Evolutionary conservation across 2,113 vertebrate species (phyloP), one percentile per base, ranked within the genome.

Genomic region (Prionailurus viverrinus): DNA sequence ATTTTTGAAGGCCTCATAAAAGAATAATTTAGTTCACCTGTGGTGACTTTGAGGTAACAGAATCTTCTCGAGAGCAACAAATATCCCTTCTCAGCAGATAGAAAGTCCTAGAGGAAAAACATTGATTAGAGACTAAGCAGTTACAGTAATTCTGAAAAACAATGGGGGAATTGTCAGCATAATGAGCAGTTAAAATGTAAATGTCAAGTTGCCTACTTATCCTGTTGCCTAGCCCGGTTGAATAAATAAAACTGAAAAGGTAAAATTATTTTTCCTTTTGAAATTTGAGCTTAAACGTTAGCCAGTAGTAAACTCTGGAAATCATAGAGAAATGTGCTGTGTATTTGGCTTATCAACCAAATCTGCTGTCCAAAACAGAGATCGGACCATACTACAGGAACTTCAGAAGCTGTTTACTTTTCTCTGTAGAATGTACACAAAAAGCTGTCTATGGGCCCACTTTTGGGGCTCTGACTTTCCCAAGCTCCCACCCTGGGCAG

Each of bases 241-340:
- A 93, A 93, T 68, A 96, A 97, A 96, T 78, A 96, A 81, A 93
- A 71, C 5, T 39, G 48, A 76, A 94, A 95, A 94, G 41, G 89
- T 90, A 27, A 88, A 89, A 84, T 94, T 78, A 93, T 79, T 71
- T 94, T 63, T 31, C 73, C 55, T 31, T 21, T 81, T 63, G 81
- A 98, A 81, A 82, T 78, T 23, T 39, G 82, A 94, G 55, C 25
- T 33, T 80, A 33, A 80, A 81, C n/a, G 18, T 31, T 23, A 53
- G 55, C 48, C 65, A 5, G 33, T 9, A 63, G 74, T 85, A 93
- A 97, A 83, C 48, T 79, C 39, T 31, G 39, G 85, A 92, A 96
- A 66, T 61, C 39, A 9, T 5, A 51, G 76, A 84, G 71, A 93
- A 74, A 55, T 48, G 53, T 53, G 31, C 21, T 41, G 41, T n/a